Conservation (phyloP, 35 echinoderm and acorn worm genomes). For the Lytechinus pictus region DNA sequence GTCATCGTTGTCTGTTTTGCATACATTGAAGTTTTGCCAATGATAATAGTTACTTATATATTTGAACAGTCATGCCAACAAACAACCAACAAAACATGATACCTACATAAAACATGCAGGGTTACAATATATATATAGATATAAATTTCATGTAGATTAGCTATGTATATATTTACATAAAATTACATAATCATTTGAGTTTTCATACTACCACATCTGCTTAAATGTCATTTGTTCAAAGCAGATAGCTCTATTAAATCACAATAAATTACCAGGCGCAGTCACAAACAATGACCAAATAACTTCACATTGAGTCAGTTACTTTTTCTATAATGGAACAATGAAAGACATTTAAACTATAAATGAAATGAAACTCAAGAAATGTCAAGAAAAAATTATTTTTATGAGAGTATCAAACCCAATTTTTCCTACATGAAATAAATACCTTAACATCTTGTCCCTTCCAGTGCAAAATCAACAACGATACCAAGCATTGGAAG, state of each 20-base stretch:
- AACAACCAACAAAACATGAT: slow-evolving; percentile 22
- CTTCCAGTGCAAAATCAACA: background rate
- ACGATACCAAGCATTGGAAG: background rate
- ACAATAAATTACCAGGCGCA: slow-evolving; percentile 23
- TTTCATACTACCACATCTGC: background rate
- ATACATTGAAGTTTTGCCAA: slow-evolving; percentile 4
- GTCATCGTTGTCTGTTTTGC: slow-evolving; percentile 8
- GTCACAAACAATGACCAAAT: background rate
- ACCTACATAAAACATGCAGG: slow-evolving; percentile 40
- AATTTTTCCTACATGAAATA: background rate
- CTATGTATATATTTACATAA: slow-evolving; percentile 34
- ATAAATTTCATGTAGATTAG: slow-evolving; percentile 19
- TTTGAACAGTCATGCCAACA: slow-evolving; percentile 19
- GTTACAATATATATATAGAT: slow-evolving; percentile 27
- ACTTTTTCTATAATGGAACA: background rate
- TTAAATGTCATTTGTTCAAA: background rate
- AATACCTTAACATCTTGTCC: background rate
- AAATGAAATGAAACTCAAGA: background rate
- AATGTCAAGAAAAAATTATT: background rate
- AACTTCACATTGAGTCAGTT: background rate
- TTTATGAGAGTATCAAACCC: background rate
- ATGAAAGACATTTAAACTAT: background rate
- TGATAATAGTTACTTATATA: slow-evolving; percentile 6
- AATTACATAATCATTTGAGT: background rate
- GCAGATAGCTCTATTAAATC: background rate